Base-by-base conservation (phyloP, 2,888 invertebrate species). In the Conops quadrifasciatus region DNA sequence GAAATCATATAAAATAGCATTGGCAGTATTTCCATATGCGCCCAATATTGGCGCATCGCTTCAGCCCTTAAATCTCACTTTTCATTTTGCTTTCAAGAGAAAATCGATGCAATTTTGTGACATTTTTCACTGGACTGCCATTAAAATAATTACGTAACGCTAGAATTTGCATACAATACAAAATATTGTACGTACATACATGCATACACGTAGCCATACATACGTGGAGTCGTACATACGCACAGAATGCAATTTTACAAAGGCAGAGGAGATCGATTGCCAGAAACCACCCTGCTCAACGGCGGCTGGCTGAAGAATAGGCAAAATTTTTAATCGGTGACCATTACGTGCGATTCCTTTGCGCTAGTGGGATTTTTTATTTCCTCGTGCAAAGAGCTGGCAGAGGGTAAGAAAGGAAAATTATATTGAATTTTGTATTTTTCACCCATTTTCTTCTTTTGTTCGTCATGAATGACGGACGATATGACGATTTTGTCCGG, bases 91-190 rank as follows among this genome's bases (percentile, higher is more conserved):
- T 21, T 30, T 67, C 21, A 67, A 36, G 36, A 36, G 36, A 36
- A 67, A 67, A 67, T 13, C 53, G 53, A 21, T 43, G 26, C 24
- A 15, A 67, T 66, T 64, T 53, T 63, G 47, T 45, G 11, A 7
- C 69, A 24, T 56, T 63, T 70, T 56, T 36, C 56, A 53, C 30
- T 59, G 67, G 72, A 80, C 80, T 77, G 77, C 75, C 74, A 77
- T 79, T 78, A 82, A 68, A 71, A 67, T 80, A 79, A 81, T 80
- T 80, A 75, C 74, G 77, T 77, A 78, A 79, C 77, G 79, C 77
- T 76, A 74, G 73, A 80, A 82, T 82, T 82, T 83, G 83, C 83
- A 82, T 83, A 79, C 67, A 73, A 74, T 72, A 71, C 71, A 72
- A 70, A 70, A 73, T 72, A 68, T 62, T 36, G 9, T 36, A 36